phyloP scores from a whole-genome alignment of 2,888 invertebrate genomes.

The Ecliptopera silaceata region DNA sequence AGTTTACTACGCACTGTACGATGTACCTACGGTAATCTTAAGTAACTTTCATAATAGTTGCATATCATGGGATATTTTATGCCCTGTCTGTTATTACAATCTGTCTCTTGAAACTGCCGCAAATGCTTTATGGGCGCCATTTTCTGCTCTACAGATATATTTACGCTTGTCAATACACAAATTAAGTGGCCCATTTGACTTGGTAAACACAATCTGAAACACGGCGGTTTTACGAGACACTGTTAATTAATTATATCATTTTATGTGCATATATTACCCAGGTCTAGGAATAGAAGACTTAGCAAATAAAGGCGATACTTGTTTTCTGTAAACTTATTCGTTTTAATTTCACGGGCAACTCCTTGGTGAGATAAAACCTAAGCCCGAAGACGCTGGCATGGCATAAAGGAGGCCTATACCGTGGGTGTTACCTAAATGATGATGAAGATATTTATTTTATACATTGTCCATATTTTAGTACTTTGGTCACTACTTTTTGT shows the following conservation, averaged over 20 bases:
- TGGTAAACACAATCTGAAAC: slow-evolving; percentile 38
- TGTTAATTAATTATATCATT: slow-evolving; percentile 39
- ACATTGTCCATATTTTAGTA: too few species aligned
- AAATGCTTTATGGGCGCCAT: slow-evolving; percentile 30
- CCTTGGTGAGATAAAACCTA: too few species aligned
- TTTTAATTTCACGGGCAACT: too few species aligned
- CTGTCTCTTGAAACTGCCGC: slow-evolving; percentile 27
- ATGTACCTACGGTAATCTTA: too few species aligned
- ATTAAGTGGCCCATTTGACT: slow-evolving; percentile 40
- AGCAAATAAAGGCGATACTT: too few species aligned
- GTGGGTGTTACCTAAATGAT: too few species aligned
- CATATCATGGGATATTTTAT: slow-evolving; percentile 13
- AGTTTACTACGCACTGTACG: too few species aligned
- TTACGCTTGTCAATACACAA: slow-evolving; percentile 37
- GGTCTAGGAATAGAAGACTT: neutral
- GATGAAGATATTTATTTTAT: too few species aligned
- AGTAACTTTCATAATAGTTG: neutral
- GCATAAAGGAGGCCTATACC: too few species aligned
- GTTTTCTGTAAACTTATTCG: too few species aligned
- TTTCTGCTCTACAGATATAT: slow-evolving; percentile 34
- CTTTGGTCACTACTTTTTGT: neutral
- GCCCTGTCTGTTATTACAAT: slow-evolving; percentile 25
- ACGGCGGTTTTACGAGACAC: slow-evolving; percentile 36
- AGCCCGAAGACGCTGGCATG: too few species aligned
- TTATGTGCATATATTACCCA: slow-evolving; percentile 26